Evolutionary conservation across 2,113 vertebrate species (phyloP).

Genomic region (Pseudorectes ferrugineus): DNA sequence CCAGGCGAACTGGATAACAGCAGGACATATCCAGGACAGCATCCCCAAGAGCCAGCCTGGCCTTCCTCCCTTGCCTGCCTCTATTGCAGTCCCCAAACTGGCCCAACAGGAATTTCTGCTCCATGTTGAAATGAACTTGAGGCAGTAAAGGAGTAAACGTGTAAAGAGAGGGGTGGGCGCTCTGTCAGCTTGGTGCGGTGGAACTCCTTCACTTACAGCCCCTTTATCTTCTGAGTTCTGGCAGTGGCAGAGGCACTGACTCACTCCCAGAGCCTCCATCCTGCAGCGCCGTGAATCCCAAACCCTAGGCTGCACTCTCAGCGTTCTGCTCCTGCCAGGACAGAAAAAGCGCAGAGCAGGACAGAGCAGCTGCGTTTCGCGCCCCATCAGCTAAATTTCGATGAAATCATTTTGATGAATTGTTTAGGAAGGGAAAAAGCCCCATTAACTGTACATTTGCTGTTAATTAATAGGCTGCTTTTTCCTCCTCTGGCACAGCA

Average conservation of each 20-base stretch:
- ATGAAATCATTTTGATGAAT: constrained; percentile 63
- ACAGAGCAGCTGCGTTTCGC: constrained; percentile 51
- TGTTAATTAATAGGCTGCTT: constrained; percentile 63
- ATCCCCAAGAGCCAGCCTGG: not conserved
- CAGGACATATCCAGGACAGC: not conserved
- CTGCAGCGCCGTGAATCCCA: not conserved
- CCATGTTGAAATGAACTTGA: not conserved
- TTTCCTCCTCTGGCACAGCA: not conserved
- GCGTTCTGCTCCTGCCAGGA: constrained; percentile 30
- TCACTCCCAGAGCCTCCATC: constrained; percentile 28
- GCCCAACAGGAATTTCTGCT: not conserved
- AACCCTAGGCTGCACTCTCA: not conserved
- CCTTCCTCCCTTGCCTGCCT: not conserved
- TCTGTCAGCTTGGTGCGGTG: not conserved
- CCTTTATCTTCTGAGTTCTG: not conserved
- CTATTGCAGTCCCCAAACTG: not conserved
- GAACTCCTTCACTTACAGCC: not conserved
- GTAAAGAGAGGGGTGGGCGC: not conserved
- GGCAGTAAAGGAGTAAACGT: not conserved
- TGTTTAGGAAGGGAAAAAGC: constrained; percentile 50
- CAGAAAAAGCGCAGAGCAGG: constrained; percentile 37
- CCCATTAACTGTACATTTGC: constrained; percentile 59
- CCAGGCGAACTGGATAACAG: not conserved
- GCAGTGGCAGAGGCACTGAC: constrained; percentile 15
- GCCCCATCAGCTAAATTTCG: constrained; percentile 63